Evolutionary conservation across 2,113 vertebrate species (phyloP).

Genomic region (Tympanuchus pallidicinctus): DNA sequence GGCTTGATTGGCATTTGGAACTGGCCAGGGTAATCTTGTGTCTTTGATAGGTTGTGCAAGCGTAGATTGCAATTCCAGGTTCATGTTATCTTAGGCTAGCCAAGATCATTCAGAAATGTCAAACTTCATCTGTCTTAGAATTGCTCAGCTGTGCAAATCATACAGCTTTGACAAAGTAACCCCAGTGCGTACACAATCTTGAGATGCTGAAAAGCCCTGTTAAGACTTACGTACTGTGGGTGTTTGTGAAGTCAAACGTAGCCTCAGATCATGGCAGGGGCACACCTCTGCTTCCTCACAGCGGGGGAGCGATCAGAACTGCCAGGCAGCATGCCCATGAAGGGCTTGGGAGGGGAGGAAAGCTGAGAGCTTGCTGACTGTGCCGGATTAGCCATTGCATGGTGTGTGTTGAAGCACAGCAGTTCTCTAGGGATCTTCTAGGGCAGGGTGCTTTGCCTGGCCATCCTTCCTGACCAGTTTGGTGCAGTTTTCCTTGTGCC

Average conservation of each 20-base stretch:
- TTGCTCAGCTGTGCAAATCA: neutral
- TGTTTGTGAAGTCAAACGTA: neutral
- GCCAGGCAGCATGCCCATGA: accelerated
- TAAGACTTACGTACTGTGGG: accelerated
- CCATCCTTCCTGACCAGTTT: neutral
- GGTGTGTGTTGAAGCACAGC: accelerated
- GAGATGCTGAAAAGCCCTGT: neutral
- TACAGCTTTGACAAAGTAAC: neutral
- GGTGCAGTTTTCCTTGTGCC: neutral
- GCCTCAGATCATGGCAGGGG: neutral
- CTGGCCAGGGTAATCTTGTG: neutral
- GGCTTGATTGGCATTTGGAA: neutral
- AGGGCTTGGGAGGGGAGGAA: neutral
- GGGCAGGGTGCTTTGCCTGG: neutral
- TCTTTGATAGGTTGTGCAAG: neutral
- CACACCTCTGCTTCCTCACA: neutral
- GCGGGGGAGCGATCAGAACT: neutral
- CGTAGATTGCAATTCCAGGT: neutral
- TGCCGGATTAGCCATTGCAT: accelerated
- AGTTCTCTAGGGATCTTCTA: neutral
- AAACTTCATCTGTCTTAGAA: neutral
- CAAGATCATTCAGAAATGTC: neutral
- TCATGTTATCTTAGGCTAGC: neutral
- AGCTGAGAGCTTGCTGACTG: accelerated
- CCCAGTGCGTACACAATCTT: accelerated